Base-by-base conservation (phyloP, 2,113 vertebrate genomes). In the Gracilinanus agilis region DNA sequence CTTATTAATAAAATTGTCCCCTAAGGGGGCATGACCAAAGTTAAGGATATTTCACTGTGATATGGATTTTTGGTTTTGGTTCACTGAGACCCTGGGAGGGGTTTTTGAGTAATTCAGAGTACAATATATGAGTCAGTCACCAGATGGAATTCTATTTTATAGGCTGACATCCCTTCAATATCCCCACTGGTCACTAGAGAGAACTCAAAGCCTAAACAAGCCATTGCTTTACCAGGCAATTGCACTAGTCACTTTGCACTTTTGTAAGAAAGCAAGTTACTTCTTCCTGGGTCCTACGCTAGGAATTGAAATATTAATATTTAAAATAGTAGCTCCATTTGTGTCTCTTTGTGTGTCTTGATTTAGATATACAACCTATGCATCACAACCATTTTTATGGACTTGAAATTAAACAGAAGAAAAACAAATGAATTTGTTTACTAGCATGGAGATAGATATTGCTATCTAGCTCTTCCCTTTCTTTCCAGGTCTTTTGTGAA, bases 31-130 rank as follows among this genome's bases (percentile, higher is more conserved):
- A 44, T 93, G 24, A 83, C 92, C 2, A 3, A 0, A 53, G 29
- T 75, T 96, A 58, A 94, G 92, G 54, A 55, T 93, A 34, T 90
- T 90, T 95, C 54, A 90, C 54, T 89, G 44, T 27, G 54, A 58
- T 90, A 44, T 75, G 55, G 34, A 6, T 83, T 83, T 83, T 40
- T 40, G 16, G 67, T 83, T 83, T 83, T 7, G 34, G 13, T 16
- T 40, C 61, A n/a, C 19, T 40, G 13, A 21, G 34, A 83, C 67
- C n/a, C n/a, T 19, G 21, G 67, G 19, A 83, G n/a, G 67, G 19
- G n/a, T 21, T 83, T 75, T 83, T 83, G 67, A 83, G 40, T 83
- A 83, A 83, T 83, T 83, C 19, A 83, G 67, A 40, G 19, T 9
- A 40, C 67, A 40, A n/a, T 83, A 83, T 23, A 16, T 83, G n/a